phyloP scores from a whole-genome alignment of 2,113 vertebrate genomes.

The Cinclus cinclus region DNA sequence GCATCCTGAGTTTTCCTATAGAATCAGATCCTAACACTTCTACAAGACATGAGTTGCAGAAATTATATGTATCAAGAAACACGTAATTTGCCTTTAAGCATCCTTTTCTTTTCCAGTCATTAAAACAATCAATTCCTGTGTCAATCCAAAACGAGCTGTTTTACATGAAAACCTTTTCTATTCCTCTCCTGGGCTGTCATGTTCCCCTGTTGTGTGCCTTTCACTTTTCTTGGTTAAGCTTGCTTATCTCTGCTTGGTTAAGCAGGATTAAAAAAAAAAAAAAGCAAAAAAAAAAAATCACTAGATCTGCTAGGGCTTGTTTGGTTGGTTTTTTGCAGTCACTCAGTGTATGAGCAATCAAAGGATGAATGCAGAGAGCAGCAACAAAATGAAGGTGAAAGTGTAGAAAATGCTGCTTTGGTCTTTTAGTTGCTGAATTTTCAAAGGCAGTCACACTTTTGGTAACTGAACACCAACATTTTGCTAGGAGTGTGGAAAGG shows the following conservation, averaged over 20 bases:
- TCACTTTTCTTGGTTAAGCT: not conserved
- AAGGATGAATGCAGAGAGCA: not conserved
- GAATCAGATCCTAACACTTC: not conserved
- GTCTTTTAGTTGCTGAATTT: not conserved
- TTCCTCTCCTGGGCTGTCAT: not conserved
- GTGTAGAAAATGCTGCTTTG: not conserved
- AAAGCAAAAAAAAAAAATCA: not conserved
- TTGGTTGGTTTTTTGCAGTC: not conserved
- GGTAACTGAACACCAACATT: not conserved
- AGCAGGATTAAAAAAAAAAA: not conserved
- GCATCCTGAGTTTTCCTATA: not conserved
- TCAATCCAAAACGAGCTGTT: not conserved
- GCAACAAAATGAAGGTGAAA: not conserved
- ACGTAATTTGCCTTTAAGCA: not conserved
- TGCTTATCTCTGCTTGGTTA: not conserved
- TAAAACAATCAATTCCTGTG: constrained; percentile 20
- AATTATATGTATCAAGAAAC: not conserved
- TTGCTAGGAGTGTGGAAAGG: not conserved
- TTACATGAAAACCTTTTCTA: not conserved
- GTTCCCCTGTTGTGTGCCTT: not conserved
- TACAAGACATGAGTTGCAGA: not conserved
- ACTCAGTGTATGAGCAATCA: not conserved
- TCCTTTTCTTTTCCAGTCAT: not conserved
- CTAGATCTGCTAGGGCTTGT: not conserved
- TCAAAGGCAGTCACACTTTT: not conserved